A percentile compares a stretch with the other conserved stretches of the same genome.
phyloP scores from a whole-genome alignment of 2,888 invertebrate genomes.

The Stegophylla sp. region DNA sequence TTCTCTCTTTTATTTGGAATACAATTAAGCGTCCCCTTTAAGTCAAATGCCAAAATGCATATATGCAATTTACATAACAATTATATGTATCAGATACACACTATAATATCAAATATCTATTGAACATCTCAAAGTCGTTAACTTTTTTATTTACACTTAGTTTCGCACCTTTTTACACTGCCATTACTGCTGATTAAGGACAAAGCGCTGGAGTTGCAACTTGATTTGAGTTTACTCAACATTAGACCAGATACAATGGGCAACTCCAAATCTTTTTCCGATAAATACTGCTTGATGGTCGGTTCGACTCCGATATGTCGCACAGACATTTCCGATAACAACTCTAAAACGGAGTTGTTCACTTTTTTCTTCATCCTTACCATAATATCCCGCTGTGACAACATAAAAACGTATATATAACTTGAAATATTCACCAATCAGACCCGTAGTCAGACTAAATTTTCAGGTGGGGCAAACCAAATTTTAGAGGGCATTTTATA shows the following conservation, averaged over 20 bases:
- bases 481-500: too few relatives aligned
- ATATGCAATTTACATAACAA: too few relatives aligned
- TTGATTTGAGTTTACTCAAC: conserved; percentile 29
- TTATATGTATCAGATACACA: too few relatives aligned
- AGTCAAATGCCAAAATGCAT: too few relatives aligned
- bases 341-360: conserved; percentile 69
- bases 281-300: conserved; percentile 65
- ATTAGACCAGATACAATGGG: conserved; percentile 61
- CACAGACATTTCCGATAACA: conserved; percentile 68
- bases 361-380: conserved; percentile 70
- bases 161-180: conserved; percentile 2
- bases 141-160: too few relatives aligned
- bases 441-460: too few relatives aligned
- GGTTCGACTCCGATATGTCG: conserved; percentile 65
- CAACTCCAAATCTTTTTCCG: conserved; percentile 64
- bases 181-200: conserved; percentile 8
- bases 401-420: not conserved
- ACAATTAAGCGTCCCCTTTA: too few relatives aligned
- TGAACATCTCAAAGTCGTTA: not conserved
- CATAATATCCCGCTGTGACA: conserved; percentile 68
- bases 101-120: too few relatives aligned
- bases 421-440: too few relatives aligned
- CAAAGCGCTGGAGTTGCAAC: conserved; percentile 18
- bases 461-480: too few relatives aligned
- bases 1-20: too few relatives aligned